These are phyloP conservation scores for Rhodophaea formosa DNA, from an alignment of 2,888 invertebrate genomes.

Conservation along the genomic window DNA sequence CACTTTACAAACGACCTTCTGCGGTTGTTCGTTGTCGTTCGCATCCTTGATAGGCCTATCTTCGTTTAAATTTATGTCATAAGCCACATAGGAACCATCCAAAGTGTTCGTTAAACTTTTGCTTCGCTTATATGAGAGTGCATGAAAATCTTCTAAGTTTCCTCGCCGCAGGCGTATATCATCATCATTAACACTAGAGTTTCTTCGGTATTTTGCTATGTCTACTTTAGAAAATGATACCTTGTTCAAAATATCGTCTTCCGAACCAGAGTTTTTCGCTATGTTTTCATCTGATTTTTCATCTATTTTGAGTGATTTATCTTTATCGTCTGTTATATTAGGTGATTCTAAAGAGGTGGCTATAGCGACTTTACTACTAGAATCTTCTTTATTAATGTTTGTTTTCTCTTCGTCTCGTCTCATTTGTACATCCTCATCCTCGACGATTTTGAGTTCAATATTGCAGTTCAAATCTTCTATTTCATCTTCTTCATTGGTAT, in stretches of 20 bases:
- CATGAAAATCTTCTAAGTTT: constrained; percentile 69
- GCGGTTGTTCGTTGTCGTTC: constrained; percentile 64
- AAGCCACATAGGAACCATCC: constrained; percentile 55
- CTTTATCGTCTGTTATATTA: constrained; percentile 12
- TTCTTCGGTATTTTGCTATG: constrained; percentile 66
- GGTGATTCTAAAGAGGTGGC: background rate
- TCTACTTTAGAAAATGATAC: constrained; percentile 66
- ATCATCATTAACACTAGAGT: constrained; percentile 73
- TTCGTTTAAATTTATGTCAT: constrained; percentile 68
- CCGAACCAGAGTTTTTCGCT: constrained; percentile 44
- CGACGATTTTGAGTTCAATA: constrained; percentile 73
- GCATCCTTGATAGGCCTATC: constrained; percentile 45
- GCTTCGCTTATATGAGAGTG: constrained; percentile 63
- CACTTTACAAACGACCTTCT: constrained; percentile 69
- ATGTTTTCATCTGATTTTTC: constrained; percentile 26
- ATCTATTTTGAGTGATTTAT: constrained; percentile 26
- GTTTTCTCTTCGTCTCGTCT: constrained; percentile 15
- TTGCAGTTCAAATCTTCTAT: constrained; percentile 61
- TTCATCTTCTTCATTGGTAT: constrained; percentile 44
- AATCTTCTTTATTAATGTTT: constrained; percentile 15
- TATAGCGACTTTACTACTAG: background rate
- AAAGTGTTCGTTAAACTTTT: constrained; percentile 66
- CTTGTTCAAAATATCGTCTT: constrained; percentile 54
- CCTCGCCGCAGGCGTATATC: constrained; percentile 67
- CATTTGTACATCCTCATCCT: constrained; percentile 60